Evolutionary conservation across 2,888 invertebrate species (phyloP), one percentile per base, ranked within the genome.

Genomic region (Athalia circularis): DNA sequence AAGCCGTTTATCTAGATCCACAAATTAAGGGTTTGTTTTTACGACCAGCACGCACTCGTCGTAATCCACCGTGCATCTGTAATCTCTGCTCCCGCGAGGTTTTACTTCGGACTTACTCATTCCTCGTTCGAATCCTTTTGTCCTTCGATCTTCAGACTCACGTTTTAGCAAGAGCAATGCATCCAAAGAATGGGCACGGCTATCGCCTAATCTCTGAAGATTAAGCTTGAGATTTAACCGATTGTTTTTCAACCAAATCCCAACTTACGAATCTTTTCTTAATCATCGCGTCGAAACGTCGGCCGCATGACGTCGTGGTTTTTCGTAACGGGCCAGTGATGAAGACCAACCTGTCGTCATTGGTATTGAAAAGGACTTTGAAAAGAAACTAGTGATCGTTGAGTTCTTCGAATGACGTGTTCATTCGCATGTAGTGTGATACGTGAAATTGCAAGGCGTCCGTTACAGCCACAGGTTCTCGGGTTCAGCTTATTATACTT

Each of bases 11-110:
- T 77, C 77, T 77, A 77, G 77, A 77, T 77, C 70, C 67, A 70
- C 54, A 70, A 77, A 77, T 77, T 77, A 77, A 67, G 70, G 77
- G 77, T 77, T 77, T 77, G 70, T 77, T 77, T 77, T 77, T 77
- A 77, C 77, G 77, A 67, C 76, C 57, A 57, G 62, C 76, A 77
- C 77, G 77, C 77, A 77, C 70, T 77, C 70, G 48, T 62, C 59
- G 54, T 77, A 77, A 77, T 77, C 77, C 77, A 59, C 57, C 59
- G 48, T 77, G 77, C 77, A 77, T 77, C 77, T 59, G 77, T 77
- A 77, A 77, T 77, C 77, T 70, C 68, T 62, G 68, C 59, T 77
- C 15, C 77, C 54, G 77, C 67, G 65, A 67, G 65, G 50, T 59
- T 77, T 54, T 57, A 50, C 52, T 50, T 77, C 77, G 77, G 57